Conservation (phyloP, 2,888 invertebrate species). For the Thera obeliscata region DNA sequence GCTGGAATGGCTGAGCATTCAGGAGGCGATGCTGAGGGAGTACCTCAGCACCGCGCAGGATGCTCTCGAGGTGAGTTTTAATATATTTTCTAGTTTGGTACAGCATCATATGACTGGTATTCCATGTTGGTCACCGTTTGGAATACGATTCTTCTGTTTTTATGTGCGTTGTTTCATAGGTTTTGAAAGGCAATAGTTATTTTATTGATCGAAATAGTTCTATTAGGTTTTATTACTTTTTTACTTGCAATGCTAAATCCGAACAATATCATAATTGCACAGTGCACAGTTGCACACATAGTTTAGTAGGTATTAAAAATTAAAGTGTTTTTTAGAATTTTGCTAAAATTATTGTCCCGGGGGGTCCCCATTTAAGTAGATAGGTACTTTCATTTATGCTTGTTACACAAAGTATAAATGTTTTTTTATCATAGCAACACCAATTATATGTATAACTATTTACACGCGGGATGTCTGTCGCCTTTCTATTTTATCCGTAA, state of each 20-base stretch:
- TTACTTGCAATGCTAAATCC: too few relatives aligned
- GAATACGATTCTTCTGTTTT: too few relatives aligned
- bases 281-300: too few relatives aligned
- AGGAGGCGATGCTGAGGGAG: conserved; percentile 98
- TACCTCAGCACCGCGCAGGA: conserved; percentile 98
- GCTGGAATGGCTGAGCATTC: conserved; percentile 97
- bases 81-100: too few relatives aligned
- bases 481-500: conserved; percentile 38
- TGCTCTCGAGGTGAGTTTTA: conserved; percentile 91
- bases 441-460: not conserved
- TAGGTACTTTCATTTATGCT: conserved; percentile 4
- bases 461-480: conserved; percentile 18
- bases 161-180: too few relatives aligned
- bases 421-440: not conserved
- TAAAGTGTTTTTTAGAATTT: not conserved
- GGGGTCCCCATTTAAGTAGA: not conserved
- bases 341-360: not conserved
- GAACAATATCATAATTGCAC: too few relatives aligned
- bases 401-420: not conserved
- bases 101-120: too few relatives aligned
- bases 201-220: too few relatives aligned
- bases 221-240: too few relatives aligned
- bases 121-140: too few relatives aligned
- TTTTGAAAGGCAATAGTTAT: too few relatives aligned
- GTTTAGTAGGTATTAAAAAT: too few relatives aligned